Base-by-base conservation (phyloP, 2,797 vertebrate genomes). In the Clamator glandarius region DNA sequence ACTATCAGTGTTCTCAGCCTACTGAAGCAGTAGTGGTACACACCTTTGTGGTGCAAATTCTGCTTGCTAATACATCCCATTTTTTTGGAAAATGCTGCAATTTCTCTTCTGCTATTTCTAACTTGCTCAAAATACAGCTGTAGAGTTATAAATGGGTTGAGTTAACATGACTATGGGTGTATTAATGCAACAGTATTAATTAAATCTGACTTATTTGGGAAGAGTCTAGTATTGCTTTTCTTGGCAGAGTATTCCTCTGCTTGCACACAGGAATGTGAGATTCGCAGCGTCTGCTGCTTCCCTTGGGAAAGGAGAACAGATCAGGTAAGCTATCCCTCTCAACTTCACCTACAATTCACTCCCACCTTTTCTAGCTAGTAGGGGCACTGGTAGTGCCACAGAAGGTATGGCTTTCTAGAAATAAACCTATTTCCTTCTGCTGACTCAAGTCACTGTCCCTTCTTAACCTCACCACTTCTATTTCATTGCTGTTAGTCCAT, bases 1-100 rank as follows among this genome's bases (percentile, higher is more conserved):
- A 41, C 58, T 20, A 1, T 35, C n/a, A 66, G 52, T 18, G 63
- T 35, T 57, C 6, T 29, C 8, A 2, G 16, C 33, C 78, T 54
- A 4, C 44, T 18, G 85, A 63, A 57, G 48, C 62, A 63, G 90
- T 0, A 0, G 24, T 1, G 2, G 41, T 14, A 61, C 5, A 3
- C 36, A 28, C 3, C 2, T 52, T 66, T 46, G 44, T 11, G 26
- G 25, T 31, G 8, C n/a, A 78, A 9, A 23, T 85, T 25, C n/a
- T 25, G 25, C 1, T 11, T n/a, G 33, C 7, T 17, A 50, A 75
- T 1, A 16, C 5, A 51, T 3, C 58, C 15, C 16, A 7, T 7
- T n/a, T 31, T 13, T 9, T 13, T 6, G 5, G 29, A 52, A 85
- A 90, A 39, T 8, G 16, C 41, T 46, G 16, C 0, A 14, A 64